Percentiles rank a stretch among this genome's conserved stretches.
Conservation (phyloP, 2,888 invertebrate species). For the Trachelus iudaicus region DNA sequence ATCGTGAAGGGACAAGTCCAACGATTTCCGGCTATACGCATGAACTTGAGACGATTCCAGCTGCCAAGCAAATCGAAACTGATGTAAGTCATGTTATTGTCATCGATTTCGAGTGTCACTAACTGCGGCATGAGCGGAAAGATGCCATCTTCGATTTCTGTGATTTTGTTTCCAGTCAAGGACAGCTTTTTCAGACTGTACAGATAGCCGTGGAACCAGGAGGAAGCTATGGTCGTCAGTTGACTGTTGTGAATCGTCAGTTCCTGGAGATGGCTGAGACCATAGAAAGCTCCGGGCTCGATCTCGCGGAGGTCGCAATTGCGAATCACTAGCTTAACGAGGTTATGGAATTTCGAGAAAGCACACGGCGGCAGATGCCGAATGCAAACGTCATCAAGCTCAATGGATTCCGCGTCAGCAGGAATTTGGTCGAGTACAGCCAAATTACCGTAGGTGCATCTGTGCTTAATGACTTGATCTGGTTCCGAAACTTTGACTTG, state of each 20-base stretch:
- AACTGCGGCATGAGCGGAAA: slow-evolving; percentile 41
- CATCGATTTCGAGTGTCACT: slow-evolving; percentile 36
- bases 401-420: slow-evolving; percentile 36
- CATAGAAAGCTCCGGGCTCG: slow-evolving; percentile 39
- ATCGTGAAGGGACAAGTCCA: slow-evolving; percentile 49
- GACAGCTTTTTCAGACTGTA: slow-evolving; percentile 34
- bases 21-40: slow-evolving; percentile 43
- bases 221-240: neutral
- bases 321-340: slow-evolving; percentile 39
- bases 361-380: slow-evolving; percentile 29
- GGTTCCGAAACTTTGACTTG: neutral
- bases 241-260: slow-evolving; percentile 35
- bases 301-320: slow-evolving; percentile 43
- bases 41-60: slow-evolving; percentile 27
- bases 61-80: slow-evolving; percentile 35
- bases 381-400: slow-evolving; percentile 45
- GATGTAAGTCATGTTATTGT: slow-evolving; percentile 49
- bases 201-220: slow-evolving; percentile 31
- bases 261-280: slow-evolving; percentile 30
- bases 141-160: slow-evolving; percentile 39
- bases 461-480: slow-evolving; percentile 20
- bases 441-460: slow-evolving; percentile 43
- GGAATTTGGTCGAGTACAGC: slow-evolving; percentile 39
- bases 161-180: slow-evolving; percentile 45
- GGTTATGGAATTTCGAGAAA: slow-evolving; percentile 36